Conservation (phyloP, 2,888 invertebrate genomes). For the Coecobrya sp. region DNA sequence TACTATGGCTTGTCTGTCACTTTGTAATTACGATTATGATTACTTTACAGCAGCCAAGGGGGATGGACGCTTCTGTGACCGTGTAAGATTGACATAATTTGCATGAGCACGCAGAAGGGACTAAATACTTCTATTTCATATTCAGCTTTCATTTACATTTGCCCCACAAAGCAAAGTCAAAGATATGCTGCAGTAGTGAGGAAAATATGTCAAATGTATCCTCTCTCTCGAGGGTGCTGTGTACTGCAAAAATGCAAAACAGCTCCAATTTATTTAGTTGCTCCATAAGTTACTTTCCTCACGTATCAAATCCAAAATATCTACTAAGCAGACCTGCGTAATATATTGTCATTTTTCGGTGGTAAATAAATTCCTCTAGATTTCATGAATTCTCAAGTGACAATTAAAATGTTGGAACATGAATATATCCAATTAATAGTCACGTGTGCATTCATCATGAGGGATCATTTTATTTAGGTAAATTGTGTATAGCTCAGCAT, state of each 20-base stretch:
- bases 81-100: background rate
- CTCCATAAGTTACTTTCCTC: background rate
- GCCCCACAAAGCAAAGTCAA: background rate
- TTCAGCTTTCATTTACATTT: background rate
- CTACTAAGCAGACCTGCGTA: background rate
- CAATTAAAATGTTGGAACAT: background rate
- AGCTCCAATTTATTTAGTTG: background rate
- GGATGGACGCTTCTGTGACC: background rate
- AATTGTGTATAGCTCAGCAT: background rate
- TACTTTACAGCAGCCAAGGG: background rate
- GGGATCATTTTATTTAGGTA: no score
- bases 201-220: no score
- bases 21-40: slow-evolving; percentile 9
- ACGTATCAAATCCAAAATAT: background rate
- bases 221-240: no score
- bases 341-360: background rate
- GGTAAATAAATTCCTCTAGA: background rate
- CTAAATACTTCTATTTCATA: background rate
- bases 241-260: background rate
- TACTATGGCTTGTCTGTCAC: background rate
- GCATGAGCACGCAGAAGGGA: background rate
- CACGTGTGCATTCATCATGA: background rate
- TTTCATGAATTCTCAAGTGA: background rate
- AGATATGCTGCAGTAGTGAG: no score
- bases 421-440: background rate